Evolutionary conservation across 2,113 vertebrate genomes (phyloP), one percentile per base, ranked within the genome.

Genomic region (Urocynchramus pylzowi): DNA sequence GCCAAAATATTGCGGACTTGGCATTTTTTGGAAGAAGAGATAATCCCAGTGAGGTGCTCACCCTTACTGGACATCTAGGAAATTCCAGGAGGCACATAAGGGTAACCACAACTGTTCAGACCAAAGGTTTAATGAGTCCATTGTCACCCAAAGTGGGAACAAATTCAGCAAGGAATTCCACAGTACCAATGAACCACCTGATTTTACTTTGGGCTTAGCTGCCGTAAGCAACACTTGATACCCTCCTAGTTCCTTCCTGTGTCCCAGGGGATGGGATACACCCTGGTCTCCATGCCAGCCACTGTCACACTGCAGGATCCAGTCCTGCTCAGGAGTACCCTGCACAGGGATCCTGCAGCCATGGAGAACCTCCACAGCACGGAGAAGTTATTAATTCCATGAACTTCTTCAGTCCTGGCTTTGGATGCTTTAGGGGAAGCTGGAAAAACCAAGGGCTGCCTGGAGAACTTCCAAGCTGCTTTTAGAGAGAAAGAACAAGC

Each of bases 291-390:
- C 26, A 9, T 2, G 14, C 21, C 31, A 73, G 9, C 37, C 79
- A 1, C 31, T 7, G 9, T 8, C 2, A 15, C 17, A 49, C 17
- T 53, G 44, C 33, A 4, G 8, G 1, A 33, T 6, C 60, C 50
- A 22, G 2, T 3, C 16, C 35, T 35, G 13, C 37, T 37, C 49
- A 22, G 16, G 17, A 73, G 19, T 1, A 20, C 19, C 70, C 42
- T 11, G 24, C 37, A 19, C 7, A 56, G 54, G 39, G 85, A 22
- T 9, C 13, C 2, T 24, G 33, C 56, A 39, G 31, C 44, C 33
- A 18, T 0, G 8, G 28, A 57, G 59, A 73, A 45, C 39, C 45
- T 61, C 20, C 22, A 16, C 3, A 27, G 31, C 30, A 28, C 0
- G 14, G 27, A 47, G 41, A 63, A 24, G 27, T 11, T 39, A 35